Percentiles rank a stretch among this genome's conserved stretches.
phyloP scores from a whole-genome alignment of 2,797 vertebrate species.

The Echiichthys vipera region DNA sequence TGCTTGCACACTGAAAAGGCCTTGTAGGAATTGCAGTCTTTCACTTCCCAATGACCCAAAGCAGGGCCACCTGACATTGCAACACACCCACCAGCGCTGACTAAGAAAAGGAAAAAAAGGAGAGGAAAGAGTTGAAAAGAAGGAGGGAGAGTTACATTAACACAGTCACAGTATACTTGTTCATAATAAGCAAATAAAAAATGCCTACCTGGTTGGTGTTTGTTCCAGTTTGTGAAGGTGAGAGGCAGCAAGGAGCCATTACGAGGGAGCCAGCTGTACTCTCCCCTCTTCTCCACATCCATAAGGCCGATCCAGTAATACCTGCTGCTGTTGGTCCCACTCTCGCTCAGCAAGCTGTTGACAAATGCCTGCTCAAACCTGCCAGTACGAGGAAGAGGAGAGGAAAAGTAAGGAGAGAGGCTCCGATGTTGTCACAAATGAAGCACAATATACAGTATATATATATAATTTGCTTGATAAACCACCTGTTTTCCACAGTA shows the following conservation, averaged over 20 bases:
- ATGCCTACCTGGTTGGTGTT: conserved; percentile 90
- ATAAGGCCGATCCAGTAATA: conserved; percentile 92
- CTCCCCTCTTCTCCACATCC: conserved; percentile 84
- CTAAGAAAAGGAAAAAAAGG: conserved; percentile 65
- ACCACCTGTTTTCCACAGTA: conserved; percentile 91
- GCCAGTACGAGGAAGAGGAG: conserved; percentile 15
- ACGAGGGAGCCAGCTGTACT: conserved; percentile 88
- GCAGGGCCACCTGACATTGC: conserved; percentile 85
- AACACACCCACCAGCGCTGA: conserved; percentile 89
- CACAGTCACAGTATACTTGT: background rate
- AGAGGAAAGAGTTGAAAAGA: conserved; percentile 12
- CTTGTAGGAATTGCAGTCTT: conserved; percentile 88
- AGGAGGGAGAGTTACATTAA: background rate
- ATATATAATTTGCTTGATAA: background rate
- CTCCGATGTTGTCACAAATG: background rate
- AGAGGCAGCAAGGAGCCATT: conserved; percentile 72
- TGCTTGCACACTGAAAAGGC: conserved; percentile 93
- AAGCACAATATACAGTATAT: background rate
- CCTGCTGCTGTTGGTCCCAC: conserved; percentile 75
- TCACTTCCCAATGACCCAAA: conserved; percentile 93
- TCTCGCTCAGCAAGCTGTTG: conserved; percentile 88
- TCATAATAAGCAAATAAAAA: background rate
- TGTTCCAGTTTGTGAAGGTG: conserved; percentile 92
- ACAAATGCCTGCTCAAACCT: conserved; percentile 97
- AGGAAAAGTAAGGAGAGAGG: background rate